A percentile compares a stretch with the other conserved stretches of the same genome.
Conservation (phyloP, 1,140 invertebrate species). For the Sitophilus oryzae region DNA sequence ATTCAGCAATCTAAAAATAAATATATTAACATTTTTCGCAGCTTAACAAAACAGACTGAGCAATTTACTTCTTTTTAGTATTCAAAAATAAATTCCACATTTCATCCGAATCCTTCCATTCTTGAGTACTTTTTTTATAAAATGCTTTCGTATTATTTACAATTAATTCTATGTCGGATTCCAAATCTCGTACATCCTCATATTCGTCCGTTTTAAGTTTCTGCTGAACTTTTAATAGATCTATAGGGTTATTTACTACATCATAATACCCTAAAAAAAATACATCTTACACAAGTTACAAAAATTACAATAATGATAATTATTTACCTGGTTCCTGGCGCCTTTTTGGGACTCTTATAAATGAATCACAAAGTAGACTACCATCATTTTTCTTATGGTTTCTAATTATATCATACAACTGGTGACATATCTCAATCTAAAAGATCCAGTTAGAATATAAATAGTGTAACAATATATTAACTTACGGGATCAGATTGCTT, state of each 20-base stretch:
- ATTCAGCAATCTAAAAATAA: conserved; percentile 12
- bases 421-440: conserved; percentile 81
- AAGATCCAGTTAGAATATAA: conserved; percentile 29
- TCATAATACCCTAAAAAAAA: conserved; percentile 64
- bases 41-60: background rate
- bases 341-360: conserved; percentile 88
- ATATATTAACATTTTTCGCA: background rate
- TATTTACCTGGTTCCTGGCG: conserved; percentile 69
- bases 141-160: conserved; percentile 89
- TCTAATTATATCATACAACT: conserved; percentile 85
- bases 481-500: conserved; percentile 43
- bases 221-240: conserved; percentile 89
- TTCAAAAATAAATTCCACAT: conserved; percentile 78
- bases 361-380: conserved; percentile 82
- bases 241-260: conserved; percentile 88
- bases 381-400: conserved; percentile 92
- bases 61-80: conserved; percentile 45
- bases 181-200: conserved; percentile 81
- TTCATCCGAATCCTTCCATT: conserved; percentile 86
- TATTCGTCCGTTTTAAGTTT: conserved; percentile 95
- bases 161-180: conserved; percentile 79
- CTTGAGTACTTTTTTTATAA: conserved; percentile 80
- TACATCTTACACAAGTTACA: no score
- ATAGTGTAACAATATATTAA: conserved; percentile 4
- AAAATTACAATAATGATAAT: background rate